Percentiles rank a stretch among this genome's conserved stretches.
Evolutionary conservation across 2,888 invertebrate species (phyloP).

Genomic region (Habroteleia sp.): DNA sequence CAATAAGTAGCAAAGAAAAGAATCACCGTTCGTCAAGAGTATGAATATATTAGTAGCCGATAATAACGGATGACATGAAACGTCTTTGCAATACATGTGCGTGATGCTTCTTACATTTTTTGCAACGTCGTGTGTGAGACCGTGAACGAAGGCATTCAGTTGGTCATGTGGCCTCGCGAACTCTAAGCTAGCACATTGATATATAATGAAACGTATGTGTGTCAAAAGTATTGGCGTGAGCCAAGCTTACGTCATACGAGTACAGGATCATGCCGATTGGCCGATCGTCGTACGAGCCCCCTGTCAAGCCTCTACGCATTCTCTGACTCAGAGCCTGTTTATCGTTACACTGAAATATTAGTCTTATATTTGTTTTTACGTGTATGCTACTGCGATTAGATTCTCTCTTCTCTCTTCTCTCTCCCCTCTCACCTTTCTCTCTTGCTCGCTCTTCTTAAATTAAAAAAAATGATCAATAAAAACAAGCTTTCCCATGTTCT

Average conservation of each 20-base stretch:
- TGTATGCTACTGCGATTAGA: neutral
- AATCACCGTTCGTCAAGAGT: constrained; percentile 13
- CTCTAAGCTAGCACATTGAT: constrained; percentile 43
- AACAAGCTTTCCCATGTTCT: too few species aligned
- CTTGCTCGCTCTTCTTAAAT: too few species aligned
- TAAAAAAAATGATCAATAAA: too few species aligned
- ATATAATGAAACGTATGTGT: constrained; percentile 56
- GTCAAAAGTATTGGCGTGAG: constrained; percentile 58
- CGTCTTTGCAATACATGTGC: constrained; percentile 15
- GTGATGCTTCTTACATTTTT: constrained; percentile 29
- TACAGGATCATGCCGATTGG: constrained; percentile 68
- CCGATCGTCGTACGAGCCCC: constrained; percentile 70
- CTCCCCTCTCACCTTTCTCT: too few species aligned
- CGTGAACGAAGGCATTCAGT: constrained; percentile 57
- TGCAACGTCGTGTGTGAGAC: constrained; percentile 42
- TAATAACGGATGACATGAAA: constrained; percentile 15
- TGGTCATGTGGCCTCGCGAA: constrained; percentile 55
- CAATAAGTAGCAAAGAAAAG: constrained; percentile 4
- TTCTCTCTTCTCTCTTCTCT: neutral
- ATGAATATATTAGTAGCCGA: constrained; percentile 11
- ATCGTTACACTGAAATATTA: constrained; percentile 62
- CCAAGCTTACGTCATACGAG: constrained; percentile 67
- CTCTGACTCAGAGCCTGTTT: constrained; percentile 68
- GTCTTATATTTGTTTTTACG: neutral
- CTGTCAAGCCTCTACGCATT: constrained; percentile 71